A percentile compares a stretch with the other conserved stretches of the same genome.
Evolutionary conservation across 1,140 invertebrate genomes (phyloP).

Genomic region (Stegodyphus mimosarum): DNA sequence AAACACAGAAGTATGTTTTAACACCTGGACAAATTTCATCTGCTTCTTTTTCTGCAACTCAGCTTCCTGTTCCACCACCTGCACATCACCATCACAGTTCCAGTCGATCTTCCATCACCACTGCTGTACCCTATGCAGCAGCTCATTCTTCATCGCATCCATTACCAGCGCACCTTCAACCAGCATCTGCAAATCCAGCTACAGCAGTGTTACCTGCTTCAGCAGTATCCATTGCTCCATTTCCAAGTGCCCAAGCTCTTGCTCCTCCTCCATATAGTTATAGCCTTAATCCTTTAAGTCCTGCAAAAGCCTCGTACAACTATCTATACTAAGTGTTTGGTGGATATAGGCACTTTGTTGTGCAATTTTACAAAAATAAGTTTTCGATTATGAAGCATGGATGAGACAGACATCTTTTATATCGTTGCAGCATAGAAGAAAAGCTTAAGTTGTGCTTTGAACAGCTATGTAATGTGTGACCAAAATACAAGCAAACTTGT

Average conservation of each 20-base stretch:
- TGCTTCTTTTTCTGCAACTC: conserved; percentile 39
- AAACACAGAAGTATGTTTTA: conserved; percentile 63
- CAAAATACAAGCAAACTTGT: conserved; percentile 56
- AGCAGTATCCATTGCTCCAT: conserved; percentile 44
- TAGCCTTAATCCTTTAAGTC: conserved; percentile 55
- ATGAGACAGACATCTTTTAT: not conserved
- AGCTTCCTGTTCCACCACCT: conserved; percentile 62
- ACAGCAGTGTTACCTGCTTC: conserved; percentile 40
- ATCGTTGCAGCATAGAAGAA: not conserved
- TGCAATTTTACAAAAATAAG: not conserved
- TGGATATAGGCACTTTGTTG: not conserved
- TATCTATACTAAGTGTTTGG: conserved; percentile 62
- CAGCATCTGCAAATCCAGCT: conserved; percentile 54
- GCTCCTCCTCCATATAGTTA: conserved; percentile 51
- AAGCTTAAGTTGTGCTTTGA: conserved; percentile 1
- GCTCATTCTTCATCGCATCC: conserved; percentile 35
- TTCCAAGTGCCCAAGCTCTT: conserved; percentile 31
- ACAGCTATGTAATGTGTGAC: conserved; percentile 36
- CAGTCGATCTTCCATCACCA: conserved; percentile 47
- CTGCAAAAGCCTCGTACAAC: conserved; percentile 58
- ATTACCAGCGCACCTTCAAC: conserved; percentile 46
- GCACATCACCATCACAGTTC: conserved; percentile 62
- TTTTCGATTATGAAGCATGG: conserved; percentile 1
- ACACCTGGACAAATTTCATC: conserved; percentile 59
- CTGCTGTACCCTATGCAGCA: conserved; percentile 51